phyloP scores from a whole-genome alignment of 2,113 vertebrate species.

The Micromys minutus region DNA sequence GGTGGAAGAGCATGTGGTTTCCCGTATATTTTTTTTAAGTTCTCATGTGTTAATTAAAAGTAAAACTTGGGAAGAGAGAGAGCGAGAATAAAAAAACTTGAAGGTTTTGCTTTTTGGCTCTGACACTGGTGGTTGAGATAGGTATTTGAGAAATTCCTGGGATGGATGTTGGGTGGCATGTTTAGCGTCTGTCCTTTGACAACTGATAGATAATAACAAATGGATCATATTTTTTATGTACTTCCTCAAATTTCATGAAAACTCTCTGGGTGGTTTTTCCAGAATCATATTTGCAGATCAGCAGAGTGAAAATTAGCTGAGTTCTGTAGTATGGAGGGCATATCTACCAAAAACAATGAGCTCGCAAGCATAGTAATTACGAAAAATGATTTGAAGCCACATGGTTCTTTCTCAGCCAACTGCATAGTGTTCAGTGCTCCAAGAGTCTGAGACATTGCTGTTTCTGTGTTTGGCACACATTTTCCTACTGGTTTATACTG shows the following conservation, averaged over 20 bases:
- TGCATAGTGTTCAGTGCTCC: conserved; percentile 71
- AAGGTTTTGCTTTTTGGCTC: conserved; percentile 8
- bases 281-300: conserved; percentile 62
- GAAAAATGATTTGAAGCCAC: conserved; percentile 77
- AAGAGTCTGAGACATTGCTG: conserved; percentile 68
- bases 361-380: conserved; percentile 73
- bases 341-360: conserved; percentile 75
- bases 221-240: conserved; percentile 56
- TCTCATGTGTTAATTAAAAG: not conserved
- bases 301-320: conserved; percentile 75
- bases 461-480: conserved; percentile 71
- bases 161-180: conserved; percentile 54
- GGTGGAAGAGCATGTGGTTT: not conserved
- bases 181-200: conserved; percentile 48
- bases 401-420: conserved; percentile 72
- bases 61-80: not conserved
- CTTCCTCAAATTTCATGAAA: conserved; percentile 61
- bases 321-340: conserved; percentile 57
- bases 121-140: not conserved
- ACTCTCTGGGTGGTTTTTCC: conserved; percentile 69
- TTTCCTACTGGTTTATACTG: conserved; percentile 76
- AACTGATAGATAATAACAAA: conserved; percentile 36
- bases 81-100: not conserved
- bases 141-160: not conserved
- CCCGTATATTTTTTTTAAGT: not conserved